phyloP scores from a whole-genome alignment of 2,797 vertebrate species.

The Phrynocephalus guinanensis region DNA sequence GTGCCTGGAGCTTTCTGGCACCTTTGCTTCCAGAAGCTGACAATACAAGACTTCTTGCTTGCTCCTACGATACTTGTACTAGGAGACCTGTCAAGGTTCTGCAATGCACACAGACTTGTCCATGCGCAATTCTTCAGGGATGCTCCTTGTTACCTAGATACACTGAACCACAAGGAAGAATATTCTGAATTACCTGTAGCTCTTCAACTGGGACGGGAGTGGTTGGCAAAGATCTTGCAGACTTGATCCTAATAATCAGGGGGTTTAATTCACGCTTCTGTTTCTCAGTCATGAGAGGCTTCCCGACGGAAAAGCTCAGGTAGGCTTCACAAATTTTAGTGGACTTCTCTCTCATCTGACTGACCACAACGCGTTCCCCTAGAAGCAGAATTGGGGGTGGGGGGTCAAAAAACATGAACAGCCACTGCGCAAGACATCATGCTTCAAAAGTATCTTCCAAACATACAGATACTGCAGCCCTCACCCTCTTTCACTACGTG shows the following conservation, averaged over 20 bases:
- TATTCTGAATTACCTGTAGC: constrained; percentile 77
- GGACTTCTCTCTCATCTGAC: constrained; percentile 62
- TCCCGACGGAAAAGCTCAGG: constrained; percentile 78
- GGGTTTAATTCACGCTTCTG: constrained; percentile 86
- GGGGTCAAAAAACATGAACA: constrained; percentile 6
- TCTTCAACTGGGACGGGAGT: constrained; percentile 75
- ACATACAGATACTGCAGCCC: neutral
- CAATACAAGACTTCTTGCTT: neutral
- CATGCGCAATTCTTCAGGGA: neutral
- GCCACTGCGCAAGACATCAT: neutral
- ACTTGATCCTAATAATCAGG: constrained; percentile 82
- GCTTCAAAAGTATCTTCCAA: neutral
- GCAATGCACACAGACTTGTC: neutral
- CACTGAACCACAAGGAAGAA: neutral
- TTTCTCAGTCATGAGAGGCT: constrained; percentile 82
- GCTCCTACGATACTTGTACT: neutral
- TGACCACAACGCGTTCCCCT: constrained; percentile 78
- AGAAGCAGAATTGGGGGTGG: constrained; percentile 4
- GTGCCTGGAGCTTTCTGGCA: neutral
- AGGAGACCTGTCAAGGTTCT: neutral
- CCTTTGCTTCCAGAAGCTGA: neutral
- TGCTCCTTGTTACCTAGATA: neutral
- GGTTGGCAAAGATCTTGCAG: constrained; percentile 79
- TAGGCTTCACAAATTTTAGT: constrained; percentile 77
- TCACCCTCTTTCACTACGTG: neutral